Percentiles rank a stretch among this genome's conserved stretches.
Conservation (phyloP, 2,113 vertebrate species). For the Heliornis fulica region DNA sequence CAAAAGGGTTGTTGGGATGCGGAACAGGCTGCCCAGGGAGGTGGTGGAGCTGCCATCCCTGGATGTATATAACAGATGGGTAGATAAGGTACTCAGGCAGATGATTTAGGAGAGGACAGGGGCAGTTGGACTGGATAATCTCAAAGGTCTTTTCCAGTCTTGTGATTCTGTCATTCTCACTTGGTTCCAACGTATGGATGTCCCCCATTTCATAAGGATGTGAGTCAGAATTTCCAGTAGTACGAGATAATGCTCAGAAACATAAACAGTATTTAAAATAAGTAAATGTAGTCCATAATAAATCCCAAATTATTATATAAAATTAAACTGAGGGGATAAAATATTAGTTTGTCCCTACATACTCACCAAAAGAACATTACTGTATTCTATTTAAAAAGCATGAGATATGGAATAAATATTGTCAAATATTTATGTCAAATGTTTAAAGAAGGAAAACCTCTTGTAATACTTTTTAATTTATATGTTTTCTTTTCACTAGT, state of each 20-base stretch:
- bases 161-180: too few relatives aligned
- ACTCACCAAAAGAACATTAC: neutral
- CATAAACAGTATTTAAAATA: neutral
- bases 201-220: neutral
- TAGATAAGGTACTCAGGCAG: too few relatives aligned
- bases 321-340: neutral
- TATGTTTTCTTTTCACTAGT: neutral
- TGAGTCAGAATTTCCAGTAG: neutral
- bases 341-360: neutral
- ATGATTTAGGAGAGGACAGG: too few relatives aligned
- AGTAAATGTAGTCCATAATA: neutral
- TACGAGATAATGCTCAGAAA: neutral
- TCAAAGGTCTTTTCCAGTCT: too few relatives aligned
- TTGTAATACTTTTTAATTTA: conserved; percentile 1
- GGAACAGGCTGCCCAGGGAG: too few relatives aligned
- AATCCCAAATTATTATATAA: neutral
- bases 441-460: neutral
- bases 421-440: conserved; percentile 15
- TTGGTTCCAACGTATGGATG: neutral
- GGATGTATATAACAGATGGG: too few relatives aligned
- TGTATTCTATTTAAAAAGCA: neutral
- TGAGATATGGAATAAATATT: neutral
- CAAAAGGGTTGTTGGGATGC: too few relatives aligned
- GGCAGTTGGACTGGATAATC: too few relatives aligned
- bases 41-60: too few relatives aligned